phyloP scores from a whole-genome alignment of 2,888 invertebrate species.

The Biston stratarius region DNA sequence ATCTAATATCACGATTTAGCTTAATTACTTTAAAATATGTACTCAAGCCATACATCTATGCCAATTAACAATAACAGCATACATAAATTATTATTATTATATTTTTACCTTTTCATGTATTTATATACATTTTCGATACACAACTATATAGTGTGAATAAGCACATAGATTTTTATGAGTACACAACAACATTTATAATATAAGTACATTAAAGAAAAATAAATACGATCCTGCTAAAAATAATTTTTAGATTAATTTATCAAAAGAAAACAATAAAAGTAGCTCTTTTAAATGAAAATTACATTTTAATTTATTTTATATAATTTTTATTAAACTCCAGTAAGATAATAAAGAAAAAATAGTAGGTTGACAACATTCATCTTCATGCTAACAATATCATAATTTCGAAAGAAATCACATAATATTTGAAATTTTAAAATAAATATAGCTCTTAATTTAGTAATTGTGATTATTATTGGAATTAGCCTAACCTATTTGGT shows the following conservation, averaged over 20 bases:
- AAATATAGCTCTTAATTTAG: conserved; percentile 39
- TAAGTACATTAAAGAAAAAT: conserved; percentile 28
- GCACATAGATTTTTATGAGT: conserved; percentile 38
- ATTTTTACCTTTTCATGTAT: conserved; percentile 34
- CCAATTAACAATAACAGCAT: conserved; percentile 76
- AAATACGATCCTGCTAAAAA: conserved; percentile 7
- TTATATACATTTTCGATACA: conserved; percentile 42
- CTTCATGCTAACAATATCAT: neutral
- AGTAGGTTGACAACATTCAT: no score
- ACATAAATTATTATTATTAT: conserved; percentile 55
- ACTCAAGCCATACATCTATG: conserved; percentile 78
- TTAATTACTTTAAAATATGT: conserved; percentile 80
- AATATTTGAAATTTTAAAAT: conserved; percentile 12
- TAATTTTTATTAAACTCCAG: neutral
- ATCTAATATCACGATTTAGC: conserved; percentile 87
- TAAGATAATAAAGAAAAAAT: neutral
- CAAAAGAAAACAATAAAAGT: conserved; percentile 10
- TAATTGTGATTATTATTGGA: conserved; percentile 56
- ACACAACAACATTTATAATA: conserved; percentile 33
- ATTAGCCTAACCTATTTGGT: conserved; percentile 78
- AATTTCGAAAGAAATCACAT: neutral
- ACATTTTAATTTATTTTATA: neutral
- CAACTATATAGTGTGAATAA: conserved; percentile 35
- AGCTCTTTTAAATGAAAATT: neutral
- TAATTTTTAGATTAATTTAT: neutral